Percentiles rank a stretch among this genome's conserved stretches.
These are phyloP conservation scores for Trachurus trachurus DNA, from an alignment of 2,797 vertebrate species.

Conservation along the genomic window DNA sequence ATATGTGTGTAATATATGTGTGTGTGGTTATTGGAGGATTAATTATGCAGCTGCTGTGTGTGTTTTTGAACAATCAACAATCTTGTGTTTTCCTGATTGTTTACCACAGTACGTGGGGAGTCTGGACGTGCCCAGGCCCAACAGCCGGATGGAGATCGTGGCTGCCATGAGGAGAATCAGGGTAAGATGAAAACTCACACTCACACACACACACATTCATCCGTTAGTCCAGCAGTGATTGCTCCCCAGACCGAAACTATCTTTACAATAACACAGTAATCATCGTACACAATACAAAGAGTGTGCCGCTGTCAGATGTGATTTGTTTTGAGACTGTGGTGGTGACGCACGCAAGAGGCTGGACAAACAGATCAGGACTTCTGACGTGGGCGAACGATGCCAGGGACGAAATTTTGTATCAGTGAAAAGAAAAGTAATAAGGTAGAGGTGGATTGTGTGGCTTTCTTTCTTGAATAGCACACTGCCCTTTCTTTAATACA, in stretches of 20 bases:
- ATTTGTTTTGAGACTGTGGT: constrained; percentile 11
- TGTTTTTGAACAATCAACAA: not conserved
- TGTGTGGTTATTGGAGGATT: constrained; percentile 4
- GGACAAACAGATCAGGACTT: constrained; percentile 30
- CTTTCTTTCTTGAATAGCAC: not conserved
- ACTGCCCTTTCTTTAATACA: not conserved
- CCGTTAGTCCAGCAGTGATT: not conserved
- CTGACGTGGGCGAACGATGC: constrained; percentile 18
- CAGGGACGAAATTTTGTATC: constrained; percentile 1
- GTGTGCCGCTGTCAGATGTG: constrained; percentile 36
- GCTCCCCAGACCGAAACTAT: constrained; percentile 9
- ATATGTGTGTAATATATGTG: not conserved
- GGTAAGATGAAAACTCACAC: constrained; percentile 81
- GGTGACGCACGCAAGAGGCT: constrained; percentile 30
- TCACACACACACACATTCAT: not conserved
- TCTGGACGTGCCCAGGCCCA: constrained; percentile 92
- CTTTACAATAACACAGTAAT: constrained; percentile 26
- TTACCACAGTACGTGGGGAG: constrained; percentile 92
- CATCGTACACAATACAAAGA: constrained; percentile 17
- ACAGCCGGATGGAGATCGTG: constrained; percentile 95
- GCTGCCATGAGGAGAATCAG: constrained; percentile 95
- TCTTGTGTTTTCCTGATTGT: constrained; percentile 32
- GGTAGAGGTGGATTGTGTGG: constrained; percentile 1
- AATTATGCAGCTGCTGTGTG: constrained; percentile 1
- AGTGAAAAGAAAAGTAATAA: constrained; percentile 14